Evolutionary conservation across 1,140 invertebrate species (phyloP), one percentile per base, ranked within the genome.

Genomic region (Samia ricini): DNA sequence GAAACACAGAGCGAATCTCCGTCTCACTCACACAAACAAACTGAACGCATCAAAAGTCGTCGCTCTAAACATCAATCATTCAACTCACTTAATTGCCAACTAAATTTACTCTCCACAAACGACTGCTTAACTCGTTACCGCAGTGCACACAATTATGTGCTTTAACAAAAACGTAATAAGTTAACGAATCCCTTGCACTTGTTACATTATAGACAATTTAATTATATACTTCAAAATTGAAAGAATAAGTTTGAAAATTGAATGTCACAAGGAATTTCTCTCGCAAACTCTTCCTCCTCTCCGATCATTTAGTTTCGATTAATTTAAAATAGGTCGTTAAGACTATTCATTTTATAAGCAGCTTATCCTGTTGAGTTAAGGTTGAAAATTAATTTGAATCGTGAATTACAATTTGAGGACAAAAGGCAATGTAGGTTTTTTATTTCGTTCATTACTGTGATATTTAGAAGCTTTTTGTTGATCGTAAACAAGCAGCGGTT

Each of bases 61-160:
- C 54, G 67, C 75, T 77, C 76, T 81, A 82, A 81, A 85, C 83
- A 88, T 85, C 85, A 85, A 85, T 85, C 83, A 80, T 77, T 83
- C 81, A 84, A 85, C 79, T 74, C 73, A 83, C 73, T 85, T 83
- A 83, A 88, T 88, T 83, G 75, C 74, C 80, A 84, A 88, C 85
- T 81, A 88, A 88, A 88, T 85, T 88, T 85, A 84, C 81, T 83
- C 75, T 70, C 66, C 69, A 76, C 79, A 84, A 83, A 84, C 79
- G 77, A 69, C 59, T 79, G 48, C 58, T 58, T 76, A 74, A 78
- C 74, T 78, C 76, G 74, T 63, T 60, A 51, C 65, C 61, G 63
- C 60, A 4, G 15, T 19, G 7, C 76, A 71, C 50, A 55, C 68
- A 56, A 81, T 71, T 74, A 78, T 68, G 59, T 48, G 77, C 76